A percentile compares a stretch with the other conserved stretches of the same genome.
Conservation (phyloP, 2,113 vertebrate genomes). For the Labeo rohita region DNA sequence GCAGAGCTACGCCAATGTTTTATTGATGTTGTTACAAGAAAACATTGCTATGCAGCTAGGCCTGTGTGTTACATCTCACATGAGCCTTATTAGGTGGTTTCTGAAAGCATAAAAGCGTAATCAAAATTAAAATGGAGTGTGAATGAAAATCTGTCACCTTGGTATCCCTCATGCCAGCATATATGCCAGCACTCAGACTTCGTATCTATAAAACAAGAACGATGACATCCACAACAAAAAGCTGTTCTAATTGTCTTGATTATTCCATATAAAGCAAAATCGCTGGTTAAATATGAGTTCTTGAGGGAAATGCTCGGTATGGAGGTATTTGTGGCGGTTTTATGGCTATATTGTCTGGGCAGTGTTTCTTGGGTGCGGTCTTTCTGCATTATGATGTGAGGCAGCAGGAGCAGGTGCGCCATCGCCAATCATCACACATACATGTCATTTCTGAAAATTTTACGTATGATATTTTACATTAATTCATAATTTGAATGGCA, state of each 20-base stretch:
- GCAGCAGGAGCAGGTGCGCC: slow-evolving; percentile 68
- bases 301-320: neutral
- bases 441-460: neutral
- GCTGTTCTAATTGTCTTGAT: neutral
- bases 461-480: neutral
- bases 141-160: neutral
- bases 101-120: neutral
- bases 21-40: neutral
- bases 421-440: slow-evolving; percentile 55
- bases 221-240: neutral
- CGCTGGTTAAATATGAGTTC: neutral
- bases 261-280: neutral
- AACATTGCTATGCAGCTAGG: neutral
- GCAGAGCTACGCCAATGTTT: neutral
- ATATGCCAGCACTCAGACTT: slow-evolving; percentile 2
- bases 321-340: neutral
- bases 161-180: neutral
- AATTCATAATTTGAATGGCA: neutral
- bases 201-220: neutral
- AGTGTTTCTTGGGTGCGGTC: slow-evolving; percentile 80
- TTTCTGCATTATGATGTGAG: slow-evolving; percentile 81
- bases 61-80: neutral
- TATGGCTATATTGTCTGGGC: neutral
- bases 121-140: neutral
- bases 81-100: neutral